Evolutionary conservation across 2,113 vertebrate genomes (phyloP).

Genomic region (Anarhynchus alexandrinus): DNA sequence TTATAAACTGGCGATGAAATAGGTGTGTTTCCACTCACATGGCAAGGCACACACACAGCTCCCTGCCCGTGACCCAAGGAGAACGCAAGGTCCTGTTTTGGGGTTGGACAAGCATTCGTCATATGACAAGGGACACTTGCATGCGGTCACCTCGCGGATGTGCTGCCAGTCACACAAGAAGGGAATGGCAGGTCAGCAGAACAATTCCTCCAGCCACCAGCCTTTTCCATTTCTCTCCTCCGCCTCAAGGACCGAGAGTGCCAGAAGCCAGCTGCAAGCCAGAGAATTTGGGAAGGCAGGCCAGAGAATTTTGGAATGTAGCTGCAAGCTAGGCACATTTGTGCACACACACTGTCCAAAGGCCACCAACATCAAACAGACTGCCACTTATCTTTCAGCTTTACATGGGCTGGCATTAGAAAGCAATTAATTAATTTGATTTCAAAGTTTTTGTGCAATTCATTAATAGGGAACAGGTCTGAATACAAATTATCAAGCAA

Average conservation of each 20-base stretch:
- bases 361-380: background rate
- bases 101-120: accelerated
- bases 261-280: background rate
- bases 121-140: background rate
- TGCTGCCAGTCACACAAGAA: background rate
- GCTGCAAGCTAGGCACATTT: background rate
- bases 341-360: background rate
- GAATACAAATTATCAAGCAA: background rate
- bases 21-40: accelerated
- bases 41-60: accelerated
- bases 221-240: background rate
- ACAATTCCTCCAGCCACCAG: background rate
- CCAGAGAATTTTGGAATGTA: background rate
- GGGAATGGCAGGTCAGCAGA: background rate
- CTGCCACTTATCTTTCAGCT: background rate
- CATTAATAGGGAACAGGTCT: background rate
- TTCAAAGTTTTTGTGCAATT: background rate
- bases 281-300: background rate
- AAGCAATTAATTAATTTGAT: background rate
- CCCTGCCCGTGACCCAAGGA: background rate
- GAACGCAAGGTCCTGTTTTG: background rate
- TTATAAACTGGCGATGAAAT: background rate
- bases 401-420: background rate
- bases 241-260: accelerated
- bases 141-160: background rate